These are phyloP conservation scores for Elysia crispata DNA, from an alignment of 2,888 invertebrate species.

Conservation along the genomic window DNA sequence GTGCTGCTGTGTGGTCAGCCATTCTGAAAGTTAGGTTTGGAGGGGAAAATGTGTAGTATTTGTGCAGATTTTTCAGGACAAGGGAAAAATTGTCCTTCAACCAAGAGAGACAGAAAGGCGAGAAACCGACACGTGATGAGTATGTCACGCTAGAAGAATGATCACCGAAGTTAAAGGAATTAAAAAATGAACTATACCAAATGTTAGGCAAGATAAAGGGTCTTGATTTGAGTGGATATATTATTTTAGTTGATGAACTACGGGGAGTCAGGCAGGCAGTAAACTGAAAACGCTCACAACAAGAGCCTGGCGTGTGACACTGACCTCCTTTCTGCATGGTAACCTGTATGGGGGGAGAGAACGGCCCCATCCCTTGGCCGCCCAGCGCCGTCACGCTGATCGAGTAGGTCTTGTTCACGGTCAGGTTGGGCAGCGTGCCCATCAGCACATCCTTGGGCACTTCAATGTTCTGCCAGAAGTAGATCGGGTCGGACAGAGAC, in stretches of 20 bases:
- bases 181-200: not conserved
- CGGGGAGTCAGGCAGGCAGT: conserved; percentile 26
- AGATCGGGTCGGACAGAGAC: conserved; percentile 89
- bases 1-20: too few relatives aligned
- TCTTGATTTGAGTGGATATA: too few relatives aligned
- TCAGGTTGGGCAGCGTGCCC: conserved; percentile 94
- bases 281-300: not conserved
- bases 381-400: conserved; percentile 88
- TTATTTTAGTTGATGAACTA: not conserved
- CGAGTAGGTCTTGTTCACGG: conserved; percentile 94
- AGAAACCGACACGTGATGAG: too few relatives aligned
- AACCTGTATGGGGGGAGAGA: conserved; percentile 97
- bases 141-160: too few relatives aligned
- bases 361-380: conserved; percentile 95
- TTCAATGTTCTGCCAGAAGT: conserved; percentile 95
- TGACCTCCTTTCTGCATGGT: conserved; percentile 92
- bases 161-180: too few relatives aligned
- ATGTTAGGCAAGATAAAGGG: too few relatives aligned
- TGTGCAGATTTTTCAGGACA: too few relatives aligned
- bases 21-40: too few relatives aligned
- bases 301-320: conserved; percentile 44
- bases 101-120: too few relatives aligned
- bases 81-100: too few relatives aligned
- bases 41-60: too few relatives aligned
- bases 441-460: conserved; percentile 87